phyloP scores from a whole-genome alignment of 2,797 vertebrate genomes.

The Chromis chromis region DNA sequence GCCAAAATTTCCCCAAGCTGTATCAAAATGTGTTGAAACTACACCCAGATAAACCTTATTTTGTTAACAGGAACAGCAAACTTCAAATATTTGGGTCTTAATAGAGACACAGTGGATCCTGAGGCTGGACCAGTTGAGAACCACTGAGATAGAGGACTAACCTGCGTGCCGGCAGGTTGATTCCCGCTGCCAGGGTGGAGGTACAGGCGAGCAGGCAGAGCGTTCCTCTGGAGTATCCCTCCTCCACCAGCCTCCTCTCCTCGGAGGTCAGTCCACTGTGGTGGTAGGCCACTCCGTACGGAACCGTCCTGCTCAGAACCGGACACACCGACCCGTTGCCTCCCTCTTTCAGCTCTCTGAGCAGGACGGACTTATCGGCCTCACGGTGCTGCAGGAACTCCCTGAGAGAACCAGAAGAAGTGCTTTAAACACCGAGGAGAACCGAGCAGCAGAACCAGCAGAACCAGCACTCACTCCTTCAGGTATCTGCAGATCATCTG shows the following conservation, averaged over 20 bases:
- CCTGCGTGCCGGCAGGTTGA: slow-evolving; percentile 97
- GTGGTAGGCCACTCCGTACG: slow-evolving; percentile 93
- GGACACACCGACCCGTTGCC: slow-evolving; percentile 90
- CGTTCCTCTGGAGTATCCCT: slow-evolving; percentile 89
- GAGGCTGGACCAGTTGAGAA: no score
- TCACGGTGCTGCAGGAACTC: slow-evolving; percentile 83
- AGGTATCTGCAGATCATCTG: slow-evolving; percentile 95
- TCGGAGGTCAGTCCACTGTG: slow-evolving; percentile 94
- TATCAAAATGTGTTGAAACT: no score
- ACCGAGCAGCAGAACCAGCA: background rate
- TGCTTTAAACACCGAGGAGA: background rate
- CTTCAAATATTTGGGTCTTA: no score
- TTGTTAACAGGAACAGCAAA: no score
- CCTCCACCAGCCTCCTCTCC: slow-evolving; percentile 92
- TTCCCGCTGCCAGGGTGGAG: slow-evolving; percentile 94
- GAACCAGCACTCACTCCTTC: slow-evolving; percentile 85
- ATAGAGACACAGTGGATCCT: no score
- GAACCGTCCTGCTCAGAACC: slow-evolving; percentile 87
- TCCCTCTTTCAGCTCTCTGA: slow-evolving; percentile 83
- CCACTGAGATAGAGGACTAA: slow-evolving; percentile 41
- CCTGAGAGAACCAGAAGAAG: slow-evolving; percentile 73
- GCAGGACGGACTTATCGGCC: slow-evolving; percentile 86
- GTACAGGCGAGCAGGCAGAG: slow-evolving; percentile 95
- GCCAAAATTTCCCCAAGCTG: no score
- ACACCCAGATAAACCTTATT: no score